These are phyloP conservation scores for Hyposmocoma kahamanoa DNA, from an alignment of 1,140 invertebrate species.

Conservation along the genomic window DNA sequence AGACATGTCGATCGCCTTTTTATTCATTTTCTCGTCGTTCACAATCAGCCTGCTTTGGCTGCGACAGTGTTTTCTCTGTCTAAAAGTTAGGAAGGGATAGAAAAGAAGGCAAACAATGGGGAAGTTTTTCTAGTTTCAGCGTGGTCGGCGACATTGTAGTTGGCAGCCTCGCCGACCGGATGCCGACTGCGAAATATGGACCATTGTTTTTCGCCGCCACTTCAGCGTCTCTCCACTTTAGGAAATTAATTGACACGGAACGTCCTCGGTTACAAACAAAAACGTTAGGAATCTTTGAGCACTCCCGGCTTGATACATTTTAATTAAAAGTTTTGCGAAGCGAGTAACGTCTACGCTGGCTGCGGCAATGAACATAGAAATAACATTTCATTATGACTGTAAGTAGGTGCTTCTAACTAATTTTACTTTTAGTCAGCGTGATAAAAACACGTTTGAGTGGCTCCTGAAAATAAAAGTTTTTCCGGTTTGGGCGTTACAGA, in stretches of 20 bases:
- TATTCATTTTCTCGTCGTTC: conserved; percentile 8
- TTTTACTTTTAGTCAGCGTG: conserved; percentile 6
- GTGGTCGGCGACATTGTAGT: conserved; percentile 39
- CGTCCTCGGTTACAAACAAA: conserved; percentile 48
- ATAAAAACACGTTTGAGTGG: too few species aligned
- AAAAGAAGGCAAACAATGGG: conserved; percentile 37
- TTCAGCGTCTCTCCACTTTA: conserved; percentile 43
- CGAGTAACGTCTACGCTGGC: conserved; percentile 30
- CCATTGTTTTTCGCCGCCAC: conserved; percentile 44
- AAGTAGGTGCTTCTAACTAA: conserved; percentile 13
- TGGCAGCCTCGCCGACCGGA: conserved; percentile 39
- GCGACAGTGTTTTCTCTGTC: conserved; percentile 21
- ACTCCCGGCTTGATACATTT: conserved; percentile 52
- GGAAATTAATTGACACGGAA: conserved; percentile 57
- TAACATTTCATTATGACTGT: conserved; percentile 30
- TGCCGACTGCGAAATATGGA: conserved; percentile 31
- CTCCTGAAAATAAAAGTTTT: too few species aligned
- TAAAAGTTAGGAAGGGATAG: conserved; percentile 36
- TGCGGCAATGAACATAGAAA: conserved; percentile 30
- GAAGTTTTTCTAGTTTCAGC: conserved; percentile 45
- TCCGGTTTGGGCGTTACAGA: too few species aligned
- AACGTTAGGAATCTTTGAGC: conserved; percentile 41
- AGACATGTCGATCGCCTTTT: neutral
- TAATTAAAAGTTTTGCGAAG: conserved; percentile 64
- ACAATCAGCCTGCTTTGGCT: conserved; percentile 14